Conservation (phyloP, 64 coral and sea anemone species). For the Porites australiensis region DNA sequence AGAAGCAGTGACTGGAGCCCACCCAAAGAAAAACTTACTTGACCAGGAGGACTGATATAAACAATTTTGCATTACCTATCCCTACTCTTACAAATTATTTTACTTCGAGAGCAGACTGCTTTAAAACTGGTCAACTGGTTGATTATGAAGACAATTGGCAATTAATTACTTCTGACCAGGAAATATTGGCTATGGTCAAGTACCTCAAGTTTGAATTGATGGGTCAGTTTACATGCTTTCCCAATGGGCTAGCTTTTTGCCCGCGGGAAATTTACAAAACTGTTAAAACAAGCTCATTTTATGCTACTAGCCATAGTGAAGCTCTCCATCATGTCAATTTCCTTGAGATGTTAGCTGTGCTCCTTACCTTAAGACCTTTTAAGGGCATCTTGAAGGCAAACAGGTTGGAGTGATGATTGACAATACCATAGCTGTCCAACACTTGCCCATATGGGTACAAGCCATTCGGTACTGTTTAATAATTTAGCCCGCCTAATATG, state of each 20-base stretch:
- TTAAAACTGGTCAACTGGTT: slow-evolving; percentile 40
- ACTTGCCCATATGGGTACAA: slow-evolving; percentile 58
- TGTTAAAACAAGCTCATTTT: no score
- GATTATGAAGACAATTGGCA: slow-evolving; percentile 51
- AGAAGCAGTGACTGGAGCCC: not conserved
- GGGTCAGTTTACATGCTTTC: no score
- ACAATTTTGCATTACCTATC: slow-evolving; percentile 37
- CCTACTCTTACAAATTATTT: slow-evolving; percentile 57
- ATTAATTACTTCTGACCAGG: slow-evolving; percentile 42
- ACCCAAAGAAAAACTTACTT: not conserved
- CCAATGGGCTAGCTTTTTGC: no score
- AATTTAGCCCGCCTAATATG: slow-evolving; percentile 35
- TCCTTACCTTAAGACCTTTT: no score
- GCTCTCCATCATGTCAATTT: no score
- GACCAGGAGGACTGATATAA: slow-evolving; percentile 8
- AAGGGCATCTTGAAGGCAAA: no score
- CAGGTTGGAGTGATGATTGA: slow-evolving; percentile 71
- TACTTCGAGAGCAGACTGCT: slow-evolving; percentile 54
- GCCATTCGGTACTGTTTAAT: slow-evolving; percentile 64
- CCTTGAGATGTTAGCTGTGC: no score
- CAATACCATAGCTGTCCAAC: slow-evolving; percentile 64
- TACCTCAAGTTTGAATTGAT: no score
- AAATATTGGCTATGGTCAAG: slow-evolving; percentile 25
- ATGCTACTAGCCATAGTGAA: no score
- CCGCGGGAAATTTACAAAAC: no score